Evolutionary conservation across 2,797 vertebrate species (phyloP).

Genomic region (Rhynchotus rufescens): DNA sequence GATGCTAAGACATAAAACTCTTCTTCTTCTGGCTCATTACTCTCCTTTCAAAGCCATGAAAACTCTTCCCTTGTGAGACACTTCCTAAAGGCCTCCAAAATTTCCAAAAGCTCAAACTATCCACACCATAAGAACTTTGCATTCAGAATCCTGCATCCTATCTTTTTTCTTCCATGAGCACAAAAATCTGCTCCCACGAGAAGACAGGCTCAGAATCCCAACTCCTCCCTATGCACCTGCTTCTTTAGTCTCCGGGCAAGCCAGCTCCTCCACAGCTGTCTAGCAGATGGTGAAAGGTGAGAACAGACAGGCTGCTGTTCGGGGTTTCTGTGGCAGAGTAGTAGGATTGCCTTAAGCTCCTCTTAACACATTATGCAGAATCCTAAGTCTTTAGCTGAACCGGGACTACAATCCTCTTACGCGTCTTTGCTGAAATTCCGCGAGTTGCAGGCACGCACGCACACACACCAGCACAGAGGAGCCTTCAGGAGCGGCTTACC

Average conservation of each 20-base stretch:
- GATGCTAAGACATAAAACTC: neutral
- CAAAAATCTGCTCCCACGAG: constrained; percentile 1
- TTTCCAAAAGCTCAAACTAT: neutral
- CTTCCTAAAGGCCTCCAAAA: neutral
- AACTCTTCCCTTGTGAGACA: neutral
- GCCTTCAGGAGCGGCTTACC: constrained; percentile 54
- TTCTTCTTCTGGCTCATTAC: neutral
- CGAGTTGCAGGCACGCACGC: constrained; percentile 59
- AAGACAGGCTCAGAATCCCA: neutral
- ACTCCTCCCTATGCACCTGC: constrained; percentile 20
- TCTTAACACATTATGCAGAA: constrained; percentile 70
- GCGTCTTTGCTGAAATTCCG: constrained; percentile 67
- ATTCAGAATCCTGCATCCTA: neutral
- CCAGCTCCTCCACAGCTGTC: constrained; percentile 41
- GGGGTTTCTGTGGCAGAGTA: constrained; percentile 56
- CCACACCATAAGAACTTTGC: neutral
- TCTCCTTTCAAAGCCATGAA: neutral
- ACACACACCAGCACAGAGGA: constrained; percentile 57
- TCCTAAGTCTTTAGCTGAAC: constrained; percentile 66
- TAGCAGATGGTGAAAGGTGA: constrained; percentile 65
- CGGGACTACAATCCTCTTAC: constrained; percentile 68
- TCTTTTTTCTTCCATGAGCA: neutral
- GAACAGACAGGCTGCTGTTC: constrained; percentile 66
- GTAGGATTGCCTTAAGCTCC: constrained; percentile 68
- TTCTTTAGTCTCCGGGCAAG: constrained; percentile 1